Evolutionary conservation across 2,888 invertebrate genomes (phyloP).

Genomic region (Boloria euphrosyne): DNA sequence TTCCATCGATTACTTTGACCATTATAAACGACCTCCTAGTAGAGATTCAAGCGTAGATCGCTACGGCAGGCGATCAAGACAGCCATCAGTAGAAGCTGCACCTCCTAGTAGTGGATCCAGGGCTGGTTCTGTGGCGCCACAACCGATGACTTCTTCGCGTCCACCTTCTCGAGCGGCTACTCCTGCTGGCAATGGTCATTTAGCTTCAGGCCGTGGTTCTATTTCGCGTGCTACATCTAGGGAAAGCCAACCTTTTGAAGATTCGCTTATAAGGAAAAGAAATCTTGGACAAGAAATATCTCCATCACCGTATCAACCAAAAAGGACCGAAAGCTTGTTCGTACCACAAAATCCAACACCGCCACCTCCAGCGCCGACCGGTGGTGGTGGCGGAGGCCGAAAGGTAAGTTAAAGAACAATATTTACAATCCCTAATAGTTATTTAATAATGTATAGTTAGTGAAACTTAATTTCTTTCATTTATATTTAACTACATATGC

Average conservation of each 20-base stretch:
- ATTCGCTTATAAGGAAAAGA: slow-evolving; percentile 89
- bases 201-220: slow-evolving; percentile 84
- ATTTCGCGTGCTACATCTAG: slow-evolving; percentile 74
- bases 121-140: slow-evolving; percentile 89
- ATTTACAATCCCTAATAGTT: too few species aligned
- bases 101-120: slow-evolving; percentile 79
- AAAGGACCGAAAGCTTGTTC: slow-evolving; percentile 94
- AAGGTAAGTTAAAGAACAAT: slow-evolving; percentile 56
- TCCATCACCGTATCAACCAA: slow-evolving; percentile 93
- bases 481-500: too few species aligned
- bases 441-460: too few species aligned
- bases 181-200: slow-evolving; percentile 85
- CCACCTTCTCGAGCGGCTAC: slow-evolving; percentile 78
- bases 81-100: slow-evolving; percentile 89
- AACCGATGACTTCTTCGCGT: slow-evolving; percentile 87
- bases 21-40: slow-evolving; percentile 95
- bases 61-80: slow-evolving; percentile 89
- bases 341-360: slow-evolving; percentile 79
- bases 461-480: too few species aligned
- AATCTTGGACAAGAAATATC: slow-evolving; percentile 94
- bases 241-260: slow-evolving; percentile 88
- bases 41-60: slow-evolving; percentile 93
- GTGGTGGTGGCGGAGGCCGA: slow-evolving; percentile 68
- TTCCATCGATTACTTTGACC: slow-evolving; percentile 95
- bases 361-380: slow-evolving; percentile 66